phyloP scores from a whole-genome alignment of 2,113 vertebrate species.

The Tyrannus savana region DNA sequence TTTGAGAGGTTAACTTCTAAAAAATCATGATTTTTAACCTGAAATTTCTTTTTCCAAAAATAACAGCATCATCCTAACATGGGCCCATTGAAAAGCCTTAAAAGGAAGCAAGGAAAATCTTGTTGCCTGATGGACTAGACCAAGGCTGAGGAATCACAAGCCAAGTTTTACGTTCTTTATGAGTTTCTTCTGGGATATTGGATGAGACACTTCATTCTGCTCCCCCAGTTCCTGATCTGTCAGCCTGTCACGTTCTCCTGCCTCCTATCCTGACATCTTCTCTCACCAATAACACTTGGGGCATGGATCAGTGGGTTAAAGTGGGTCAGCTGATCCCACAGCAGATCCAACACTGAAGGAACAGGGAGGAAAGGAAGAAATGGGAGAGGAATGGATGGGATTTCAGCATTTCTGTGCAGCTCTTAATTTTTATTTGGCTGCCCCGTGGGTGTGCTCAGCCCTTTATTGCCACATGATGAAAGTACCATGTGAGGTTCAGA shows the following conservation, averaged over 20 bases:
- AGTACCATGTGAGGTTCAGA: background rate
- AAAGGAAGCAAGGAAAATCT: background rate
- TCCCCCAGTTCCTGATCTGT: background rate
- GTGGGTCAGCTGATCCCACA: background rate
- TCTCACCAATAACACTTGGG: background rate
- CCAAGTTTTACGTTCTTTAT: background rate
- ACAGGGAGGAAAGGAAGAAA: background rate
- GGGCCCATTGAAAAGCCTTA: background rate
- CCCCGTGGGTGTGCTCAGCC: background rate
- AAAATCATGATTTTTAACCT: background rate
- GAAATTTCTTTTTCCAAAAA: background rate
- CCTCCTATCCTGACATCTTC: background rate
- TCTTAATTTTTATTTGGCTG: conserved; percentile 30
- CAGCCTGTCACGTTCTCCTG: background rate
- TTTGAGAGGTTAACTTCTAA: background rate
- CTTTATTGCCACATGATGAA: conserved; percentile 47
- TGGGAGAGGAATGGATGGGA: background rate
- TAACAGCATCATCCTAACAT: background rate
- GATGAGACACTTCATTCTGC: background rate
- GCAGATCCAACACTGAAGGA: background rate
- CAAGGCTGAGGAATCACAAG: background rate
- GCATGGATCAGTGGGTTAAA: background rate
- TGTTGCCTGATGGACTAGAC: background rate
- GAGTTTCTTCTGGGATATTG: background rate
- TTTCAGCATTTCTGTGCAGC: background rate